A percentile compares a stretch with the other conserved stretches of the same genome.
phyloP scores from a whole-genome alignment of 1,140 invertebrate genomes.

The Halictus rubicundus region DNA sequence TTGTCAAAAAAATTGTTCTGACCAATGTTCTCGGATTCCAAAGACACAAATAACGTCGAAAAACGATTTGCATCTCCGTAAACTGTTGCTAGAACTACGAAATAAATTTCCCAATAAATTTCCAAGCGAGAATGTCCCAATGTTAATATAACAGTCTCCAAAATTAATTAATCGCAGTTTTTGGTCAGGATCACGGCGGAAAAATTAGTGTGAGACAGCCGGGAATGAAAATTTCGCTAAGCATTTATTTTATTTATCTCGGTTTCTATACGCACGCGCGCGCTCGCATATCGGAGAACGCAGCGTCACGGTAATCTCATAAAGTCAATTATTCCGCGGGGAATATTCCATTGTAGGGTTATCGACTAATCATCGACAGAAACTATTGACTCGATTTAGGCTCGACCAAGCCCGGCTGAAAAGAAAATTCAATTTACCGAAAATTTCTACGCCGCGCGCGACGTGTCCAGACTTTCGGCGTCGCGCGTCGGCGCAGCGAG shows the following conservation, averaged over 20 bases:
- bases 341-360: constrained; percentile 70
- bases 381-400: constrained; percentile 67
- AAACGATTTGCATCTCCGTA: too few relatives aligned
- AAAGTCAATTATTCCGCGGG: constrained; percentile 71
- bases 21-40: too few relatives aligned
- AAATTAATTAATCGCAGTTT: too few relatives aligned
- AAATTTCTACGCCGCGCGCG: constrained; percentile 56
- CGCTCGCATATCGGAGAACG: constrained; percentile 55
- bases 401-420: constrained; percentile 13
- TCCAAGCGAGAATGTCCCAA: too few relatives aligned
- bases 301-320: constrained; percentile 69
- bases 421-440: constrained; percentile 64
- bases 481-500: not conserved
- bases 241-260: constrained; percentile 61
- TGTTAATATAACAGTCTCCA: too few relatives aligned
- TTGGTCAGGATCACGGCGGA: too few relatives aligned
- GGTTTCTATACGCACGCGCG: constrained; percentile 12
- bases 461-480: constrained; percentile 52
- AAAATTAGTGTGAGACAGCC: constrained; percentile 21
- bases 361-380: constrained; percentile 71
- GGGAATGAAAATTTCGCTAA: constrained; percentile 31
- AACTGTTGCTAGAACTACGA: too few relatives aligned
- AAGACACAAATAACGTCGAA: too few relatives aligned
- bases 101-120: too few relatives aligned
- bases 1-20: too few relatives aligned